Conservation (phyloP, 2,113 vertebrate species). For the Pelecanoides urinatrix region DNA sequence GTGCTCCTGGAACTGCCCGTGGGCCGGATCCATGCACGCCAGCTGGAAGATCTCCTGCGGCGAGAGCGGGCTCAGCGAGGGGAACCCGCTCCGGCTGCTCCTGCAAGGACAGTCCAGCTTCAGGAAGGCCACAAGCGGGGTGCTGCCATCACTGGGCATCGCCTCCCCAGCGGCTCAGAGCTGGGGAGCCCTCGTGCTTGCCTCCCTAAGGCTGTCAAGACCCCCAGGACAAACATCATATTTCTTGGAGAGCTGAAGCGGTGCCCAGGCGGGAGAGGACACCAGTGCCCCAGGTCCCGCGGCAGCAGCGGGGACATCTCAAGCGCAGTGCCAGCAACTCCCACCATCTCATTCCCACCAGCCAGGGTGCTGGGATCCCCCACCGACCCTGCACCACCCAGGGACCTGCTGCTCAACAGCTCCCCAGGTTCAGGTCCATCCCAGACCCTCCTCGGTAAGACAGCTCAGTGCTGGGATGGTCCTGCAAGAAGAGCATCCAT, state of each 20-base stretch:
- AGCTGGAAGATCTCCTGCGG: slow-evolving; percentile 94
- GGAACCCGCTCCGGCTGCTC: slow-evolving; percentile 84
- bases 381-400: not conserved
- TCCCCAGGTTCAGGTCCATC: not conserved
- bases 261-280: not conserved
- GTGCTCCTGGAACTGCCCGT: slow-evolving; percentile 82
- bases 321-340: not conserved
- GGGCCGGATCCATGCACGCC: slow-evolving; percentile 76
- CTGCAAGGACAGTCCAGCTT: slow-evolving; percentile 70
- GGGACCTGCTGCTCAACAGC: not conserved
- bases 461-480: not conserved
- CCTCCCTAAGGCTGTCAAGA: not conserved
- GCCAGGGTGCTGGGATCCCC: not conserved
- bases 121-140: not conserved
- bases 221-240: not conserved
- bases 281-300: fast-evolving
- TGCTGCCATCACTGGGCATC: not conserved
- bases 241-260: not conserved
- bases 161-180: not conserved
- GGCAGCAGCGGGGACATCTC: not conserved
- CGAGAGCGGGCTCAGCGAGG: slow-evolving; percentile 90
- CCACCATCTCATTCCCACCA: not conserved
- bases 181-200: fast-evolving
- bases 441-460: not conserved
- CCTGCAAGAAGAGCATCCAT: not conserved